phyloP scores from a whole-genome alignment of 2,113 vertebrate species.

The Nannospalax galili region DNA sequence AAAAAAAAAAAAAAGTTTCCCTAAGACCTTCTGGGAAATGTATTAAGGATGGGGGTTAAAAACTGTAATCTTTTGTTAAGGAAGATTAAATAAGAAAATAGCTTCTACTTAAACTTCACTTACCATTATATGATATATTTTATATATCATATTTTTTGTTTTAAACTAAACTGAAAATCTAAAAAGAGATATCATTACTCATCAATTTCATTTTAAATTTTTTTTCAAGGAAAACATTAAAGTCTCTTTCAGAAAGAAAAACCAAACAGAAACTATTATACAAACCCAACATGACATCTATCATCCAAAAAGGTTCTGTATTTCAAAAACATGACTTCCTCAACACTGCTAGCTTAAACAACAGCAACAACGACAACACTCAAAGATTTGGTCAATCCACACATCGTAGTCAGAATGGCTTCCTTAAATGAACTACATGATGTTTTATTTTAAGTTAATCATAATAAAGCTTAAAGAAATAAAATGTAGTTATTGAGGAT shows the following conservation, averaged over 20 bases:
- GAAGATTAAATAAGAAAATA: slow-evolving; percentile 46
- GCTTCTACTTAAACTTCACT: slow-evolving; percentile 46
- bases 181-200: not conserved
- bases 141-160: not conserved
- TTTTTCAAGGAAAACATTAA: slow-evolving; percentile 21
- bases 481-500: slow-evolving; percentile 45
- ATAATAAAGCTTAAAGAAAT: not conserved
- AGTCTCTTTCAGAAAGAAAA: slow-evolving; percentile 46
- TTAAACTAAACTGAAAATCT: slow-evolving; percentile 36
- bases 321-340: slow-evolving; percentile 12
- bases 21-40: not conserved
- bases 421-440: not conserved
- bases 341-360: not conserved
- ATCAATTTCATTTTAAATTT: slow-evolving; percentile 27
- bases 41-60: not conserved
- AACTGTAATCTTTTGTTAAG: not conserved
- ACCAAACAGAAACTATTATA: slow-evolving; percentile 37
- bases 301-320: not conserved
- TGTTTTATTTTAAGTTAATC: not conserved
- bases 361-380: too few species aligned
- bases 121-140: slow-evolving; percentile 44
- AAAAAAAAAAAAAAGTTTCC: too few species aligned
- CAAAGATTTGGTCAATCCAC: not conserved
- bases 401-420: not conserved
- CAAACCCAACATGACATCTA: slow-evolving; percentile 52